A percentile compares a stretch with the other conserved stretches of the same genome.
Evolutionary conservation across 2,113 vertebrate genomes (phyloP).

Genomic region (Amblyopsis rosae): DNA sequence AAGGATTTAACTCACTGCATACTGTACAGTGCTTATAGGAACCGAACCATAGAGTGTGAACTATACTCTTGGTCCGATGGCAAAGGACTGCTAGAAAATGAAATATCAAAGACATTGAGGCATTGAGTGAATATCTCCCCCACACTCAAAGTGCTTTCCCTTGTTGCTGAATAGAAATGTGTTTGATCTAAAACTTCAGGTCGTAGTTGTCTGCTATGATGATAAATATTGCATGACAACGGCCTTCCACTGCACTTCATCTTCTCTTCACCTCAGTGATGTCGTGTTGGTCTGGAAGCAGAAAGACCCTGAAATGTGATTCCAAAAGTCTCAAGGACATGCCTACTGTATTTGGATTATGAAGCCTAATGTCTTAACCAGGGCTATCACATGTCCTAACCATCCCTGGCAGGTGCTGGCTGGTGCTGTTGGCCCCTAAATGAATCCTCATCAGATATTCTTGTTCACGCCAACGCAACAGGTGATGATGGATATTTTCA

Average conservation of each 20-base stretch:
- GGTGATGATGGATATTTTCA: slow-evolving; percentile 43
- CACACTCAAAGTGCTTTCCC: slow-evolving; percentile 64
- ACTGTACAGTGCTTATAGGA: background rate
- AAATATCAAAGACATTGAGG: slow-evolving; percentile 66
- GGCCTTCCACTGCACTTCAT: slow-evolving; percentile 57
- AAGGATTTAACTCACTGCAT: slow-evolving; percentile 18
- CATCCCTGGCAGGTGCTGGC: slow-evolving; percentile 49
- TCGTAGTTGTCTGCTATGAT: slow-evolving; percentile 63
- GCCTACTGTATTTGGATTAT: slow-evolving; percentile 39
- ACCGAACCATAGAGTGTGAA: slow-evolving; percentile 7
- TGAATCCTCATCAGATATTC: slow-evolving; percentile 58
- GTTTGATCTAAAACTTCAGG: slow-evolving; percentile 73
- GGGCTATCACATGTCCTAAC: background rate
- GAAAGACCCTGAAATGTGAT: slow-evolving; percentile 24
- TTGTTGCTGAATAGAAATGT: slow-evolving; percentile 67
- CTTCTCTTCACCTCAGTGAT: slow-evolving; percentile 2
- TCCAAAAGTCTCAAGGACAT: slow-evolving; percentile 12
- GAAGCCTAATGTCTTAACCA: slow-evolving; percentile 49
- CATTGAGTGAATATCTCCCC: slow-evolving; percentile 63
- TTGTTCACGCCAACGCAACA: slow-evolving; percentile 54
- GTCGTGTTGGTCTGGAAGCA: too few relatives aligned
- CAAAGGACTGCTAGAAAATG: slow-evolving; percentile 49
- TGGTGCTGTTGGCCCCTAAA: slow-evolving; percentile 44
- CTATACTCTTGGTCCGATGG: slow-evolving; percentile 23
- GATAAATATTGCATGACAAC: slow-evolving; percentile 74